Evolutionary conservation across 2,113 vertebrate species (phyloP).

Genomic region (Engystomops pustulosus): DNA sequence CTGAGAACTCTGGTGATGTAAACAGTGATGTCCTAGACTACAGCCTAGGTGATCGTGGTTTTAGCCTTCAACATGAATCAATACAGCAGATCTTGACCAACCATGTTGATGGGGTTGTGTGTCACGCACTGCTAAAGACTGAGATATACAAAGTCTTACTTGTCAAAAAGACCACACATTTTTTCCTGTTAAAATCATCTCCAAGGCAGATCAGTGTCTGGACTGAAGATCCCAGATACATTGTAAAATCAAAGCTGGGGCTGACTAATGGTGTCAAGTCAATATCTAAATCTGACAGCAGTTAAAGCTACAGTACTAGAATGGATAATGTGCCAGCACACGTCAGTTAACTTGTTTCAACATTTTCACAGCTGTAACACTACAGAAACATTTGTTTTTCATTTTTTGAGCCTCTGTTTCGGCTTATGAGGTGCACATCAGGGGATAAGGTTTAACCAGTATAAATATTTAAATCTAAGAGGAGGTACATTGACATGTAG

Average conservation of each 20-base stretch:
- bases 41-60: constrained; percentile 28
- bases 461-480: constrained; percentile 42
- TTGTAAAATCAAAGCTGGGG: constrained; percentile 2
- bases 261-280: constrained; percentile 2
- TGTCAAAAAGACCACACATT: constrained; percentile 32
- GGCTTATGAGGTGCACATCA: not conserved
- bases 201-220: constrained; percentile 5
- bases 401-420: not conserved
- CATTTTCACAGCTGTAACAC: constrained; percentile 50
- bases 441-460: constrained; percentile 24
- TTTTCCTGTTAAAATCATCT: not conserved
- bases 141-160: not conserved
- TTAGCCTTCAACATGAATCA: constrained; percentile 18
- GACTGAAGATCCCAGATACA: constrained; percentile 15
- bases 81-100: constrained; percentile 33
- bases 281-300: constrained; percentile 32
- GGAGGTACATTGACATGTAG: constrained; percentile 9
- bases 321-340: constrained; percentile 22
- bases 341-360: constrained; percentile 36
- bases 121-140: constrained; percentile 7
- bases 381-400: constrained; percentile 25
- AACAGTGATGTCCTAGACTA: constrained; percentile 30
- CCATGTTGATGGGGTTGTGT: not conserved
- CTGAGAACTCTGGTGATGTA: constrained; percentile 23
- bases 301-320: constrained; percentile 1